Base-by-base conservation (phyloP, 2,113 vertebrate genomes). In the Australoheros scitulus region DNA sequence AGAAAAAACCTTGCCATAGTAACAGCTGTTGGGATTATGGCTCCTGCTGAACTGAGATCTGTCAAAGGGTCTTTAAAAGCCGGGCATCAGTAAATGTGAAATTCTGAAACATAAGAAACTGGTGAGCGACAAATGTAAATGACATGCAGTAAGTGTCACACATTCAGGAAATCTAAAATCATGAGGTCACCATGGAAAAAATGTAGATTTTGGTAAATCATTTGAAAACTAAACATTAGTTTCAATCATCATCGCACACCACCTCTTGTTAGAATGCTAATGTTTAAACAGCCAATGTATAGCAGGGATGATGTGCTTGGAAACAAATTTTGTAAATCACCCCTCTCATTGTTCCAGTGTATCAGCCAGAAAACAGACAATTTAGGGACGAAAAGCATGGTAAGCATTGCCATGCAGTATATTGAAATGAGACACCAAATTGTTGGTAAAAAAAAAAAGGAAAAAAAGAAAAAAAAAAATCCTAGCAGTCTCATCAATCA, bases 401-500 rank as follows among this genome's bases (percentile, higher is more conserved):
- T 77, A 83, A 86, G 79, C 47, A 70, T 20, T 22, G 56, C 20
- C 11, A n/a, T n/a, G 61, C 76, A 82, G 80, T 77, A 78, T 83
- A 86, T 88, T 85, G 77, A 90, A 58, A 87, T 64, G 70, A 82
- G 80, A 84, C 78, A 84, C 36, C 14, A 81, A 90, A 88, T 84
- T 90, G 60, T 70, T n/a, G 80, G 77, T 34, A 7, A 34, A 79
- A 59, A 76, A 70, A 56, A 61, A 77, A 24, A 72, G 80, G 70
- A 61, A 29, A 77, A 81, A 59, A 22, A 70, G 76, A 90, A 77
- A 86, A 76, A 65, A 88, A 52, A 85, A 78, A 93, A 90, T 90
- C 88, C 82, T 84, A 59, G 76, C 86, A 84, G 87, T 61, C 90
- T 93, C 92, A 94, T 94, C 92, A 90, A 87, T 94, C 92, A 93